Percentiles rank a stretch among this genome's conserved stretches.
phyloP scores from a whole-genome alignment of 2,113 vertebrate species.

The Laterallus jamaicensis region DNA sequence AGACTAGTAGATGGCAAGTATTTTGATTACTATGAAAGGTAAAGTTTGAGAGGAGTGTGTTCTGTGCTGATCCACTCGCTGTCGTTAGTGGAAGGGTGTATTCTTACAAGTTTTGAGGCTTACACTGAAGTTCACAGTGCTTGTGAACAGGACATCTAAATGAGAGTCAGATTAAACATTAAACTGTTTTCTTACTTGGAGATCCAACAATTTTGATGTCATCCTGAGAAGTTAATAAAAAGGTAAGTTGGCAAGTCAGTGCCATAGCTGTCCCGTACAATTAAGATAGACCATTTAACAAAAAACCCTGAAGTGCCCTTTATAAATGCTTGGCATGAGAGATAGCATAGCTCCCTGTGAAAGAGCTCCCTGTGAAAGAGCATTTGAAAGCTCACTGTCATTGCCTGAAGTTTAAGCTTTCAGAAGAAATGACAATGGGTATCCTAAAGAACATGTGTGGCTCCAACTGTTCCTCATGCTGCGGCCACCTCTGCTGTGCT shows the following conservation, averaged over 20 bases:
- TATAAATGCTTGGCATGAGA: background rate
- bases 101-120: background rate
- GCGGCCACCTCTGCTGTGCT: background rate
- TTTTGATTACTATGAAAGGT: background rate
- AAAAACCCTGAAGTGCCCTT: background rate
- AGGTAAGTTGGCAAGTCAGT: background rate
- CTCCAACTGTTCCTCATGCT: background rate
- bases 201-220: background rate
- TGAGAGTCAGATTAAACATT: background rate
- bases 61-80: background rate
- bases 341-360: background rate
- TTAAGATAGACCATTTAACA: background rate
- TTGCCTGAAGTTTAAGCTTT: background rate
- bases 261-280: background rate
- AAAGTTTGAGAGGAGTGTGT: background rate
- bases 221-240: background rate
- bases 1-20: background rate
- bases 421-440: background rate
- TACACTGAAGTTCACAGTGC: accelerated
- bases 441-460: background rate
- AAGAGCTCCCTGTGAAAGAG: background rate
- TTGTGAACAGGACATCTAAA: background rate
- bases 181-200: background rate
- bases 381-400: background rate
- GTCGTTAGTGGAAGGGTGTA: background rate